Percentiles rank a stretch among this genome's conserved stretches.
Evolutionary conservation across 2,888 invertebrate genomes (phyloP).

Genomic region (Leucania comma): DNA sequence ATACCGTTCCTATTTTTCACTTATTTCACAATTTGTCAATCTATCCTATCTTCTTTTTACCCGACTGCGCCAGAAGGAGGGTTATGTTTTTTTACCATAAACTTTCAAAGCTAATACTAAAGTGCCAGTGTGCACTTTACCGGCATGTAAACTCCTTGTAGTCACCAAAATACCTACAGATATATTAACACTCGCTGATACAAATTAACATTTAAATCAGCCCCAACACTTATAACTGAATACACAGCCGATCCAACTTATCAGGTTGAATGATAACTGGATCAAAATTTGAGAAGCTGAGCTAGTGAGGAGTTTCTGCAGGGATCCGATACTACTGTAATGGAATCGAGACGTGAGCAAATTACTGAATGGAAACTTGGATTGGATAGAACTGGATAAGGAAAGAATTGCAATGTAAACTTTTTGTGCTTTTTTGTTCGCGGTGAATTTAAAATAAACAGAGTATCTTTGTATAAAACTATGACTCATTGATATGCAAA

Average conservation of each 20-base stretch:
- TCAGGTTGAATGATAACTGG: conserved; percentile 65
- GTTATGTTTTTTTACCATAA: no score
- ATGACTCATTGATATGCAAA: no score
- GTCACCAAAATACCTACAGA: no score
- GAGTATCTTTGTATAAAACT: background rate
- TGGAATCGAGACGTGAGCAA: conserved; percentile 73
- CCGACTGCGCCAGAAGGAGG: no score
- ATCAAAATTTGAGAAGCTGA: conserved; percentile 71
- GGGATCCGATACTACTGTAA: conserved; percentile 73
- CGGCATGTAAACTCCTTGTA: no score
- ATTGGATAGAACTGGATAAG: conserved; percentile 36
- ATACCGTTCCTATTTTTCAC: no score
- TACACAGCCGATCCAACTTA: conserved; percentile 45
- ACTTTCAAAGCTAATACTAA: no score
- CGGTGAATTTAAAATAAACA: background rate
- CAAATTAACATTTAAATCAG: background rate
- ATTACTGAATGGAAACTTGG: conserved; percentile 56
- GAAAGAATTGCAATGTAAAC: background rate
- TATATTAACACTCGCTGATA: background rate
- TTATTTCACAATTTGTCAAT: no score
- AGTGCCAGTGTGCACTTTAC: no score
- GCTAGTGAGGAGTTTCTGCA: conserved; percentile 64
- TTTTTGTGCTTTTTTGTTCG: background rate
- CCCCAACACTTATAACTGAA: conserved; percentile 11
- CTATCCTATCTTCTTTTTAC: no score